Percentiles rank a stretch among this genome's conserved stretches.
Evolutionary conservation across 1,140 invertebrate genomes (phyloP).

Genomic region (Belonocnema kinseyi): DNA sequence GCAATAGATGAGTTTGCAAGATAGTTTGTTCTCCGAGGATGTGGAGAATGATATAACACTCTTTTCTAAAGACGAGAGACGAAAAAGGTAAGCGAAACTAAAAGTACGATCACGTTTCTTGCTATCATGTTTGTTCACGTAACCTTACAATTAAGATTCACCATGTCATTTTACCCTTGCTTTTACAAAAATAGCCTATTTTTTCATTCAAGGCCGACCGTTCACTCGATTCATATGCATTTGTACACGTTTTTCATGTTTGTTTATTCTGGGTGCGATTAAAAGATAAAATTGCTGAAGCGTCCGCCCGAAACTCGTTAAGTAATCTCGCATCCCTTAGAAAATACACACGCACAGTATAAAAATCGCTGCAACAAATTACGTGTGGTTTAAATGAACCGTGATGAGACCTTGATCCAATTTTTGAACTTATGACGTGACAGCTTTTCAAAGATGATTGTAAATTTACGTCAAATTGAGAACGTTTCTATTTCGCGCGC

Average conservation of each 20-base stretch:
- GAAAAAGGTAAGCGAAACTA: slow-evolving; percentile 64
- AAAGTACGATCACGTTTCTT: neutral
- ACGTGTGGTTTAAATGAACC: slow-evolving; percentile 5
- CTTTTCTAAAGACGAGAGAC: slow-evolving; percentile 59
- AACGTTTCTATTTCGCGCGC: no score
- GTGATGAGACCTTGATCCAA: neutral
- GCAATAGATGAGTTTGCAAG: slow-evolving; percentile 68
- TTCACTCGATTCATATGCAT: no score
- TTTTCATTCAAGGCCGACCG: neutral
- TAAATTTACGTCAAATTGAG: no score
- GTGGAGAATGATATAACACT: slow-evolving; percentile 67
- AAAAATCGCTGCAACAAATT: slow-evolving; percentile 1
- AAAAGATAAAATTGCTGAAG: no score
- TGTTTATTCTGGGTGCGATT: no score
- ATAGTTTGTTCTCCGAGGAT: slow-evolving; percentile 66
- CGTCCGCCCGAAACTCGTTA: no score
- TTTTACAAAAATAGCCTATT: slow-evolving; percentile 1
- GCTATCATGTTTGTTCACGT: neutral
- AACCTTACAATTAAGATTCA: slow-evolving; percentile 15
- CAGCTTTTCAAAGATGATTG: no score
- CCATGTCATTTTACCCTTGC: neutral
- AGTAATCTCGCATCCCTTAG: neutral
- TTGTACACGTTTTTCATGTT: no score
- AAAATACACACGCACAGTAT: neutral
- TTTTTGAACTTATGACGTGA: neutral